These are phyloP conservation scores for Gastracanthus pulcherrimus DNA, from an alignment of 2,888 invertebrate species.

Conservation along the genomic window DNA sequence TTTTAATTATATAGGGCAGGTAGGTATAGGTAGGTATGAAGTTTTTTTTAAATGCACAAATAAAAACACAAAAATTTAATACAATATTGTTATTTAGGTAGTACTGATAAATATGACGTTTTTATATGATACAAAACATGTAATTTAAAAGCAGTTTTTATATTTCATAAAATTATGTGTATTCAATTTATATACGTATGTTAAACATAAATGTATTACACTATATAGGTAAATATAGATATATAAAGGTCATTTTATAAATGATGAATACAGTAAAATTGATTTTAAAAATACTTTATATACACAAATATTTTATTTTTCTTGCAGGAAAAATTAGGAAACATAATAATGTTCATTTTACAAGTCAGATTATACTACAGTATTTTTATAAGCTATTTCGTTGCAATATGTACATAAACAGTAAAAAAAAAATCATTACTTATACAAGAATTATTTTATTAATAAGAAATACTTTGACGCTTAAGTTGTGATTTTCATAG, in stretches of 20 bases:
- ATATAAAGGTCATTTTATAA: not conserved
- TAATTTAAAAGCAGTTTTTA: too few relatives aligned
- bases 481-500: not conserved
- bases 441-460: not conserved
- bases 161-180: too few relatives aligned
- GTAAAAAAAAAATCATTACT: not conserved
- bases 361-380: not conserved
- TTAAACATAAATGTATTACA: not conserved
- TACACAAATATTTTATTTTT: conserved; percentile 34
- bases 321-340: not conserved
- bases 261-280: not conserved
- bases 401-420: not conserved
- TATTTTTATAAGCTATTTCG: not conserved
- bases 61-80: too few relatives aligned
- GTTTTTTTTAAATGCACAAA: too few relatives aligned
- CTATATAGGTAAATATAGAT: not conserved
- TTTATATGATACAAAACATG: too few relatives aligned
- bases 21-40: too few relatives aligned
- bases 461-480: not conserved
- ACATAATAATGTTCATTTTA: not conserved
- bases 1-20: not conserved
- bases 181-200: too few relatives aligned
- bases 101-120: too few relatives aligned
- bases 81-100: too few relatives aligned
- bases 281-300: conserved; percentile 18